Evolutionary conservation across 2,888 invertebrate genomes (phyloP).

Genomic region (Marronus borbonicus): DNA sequence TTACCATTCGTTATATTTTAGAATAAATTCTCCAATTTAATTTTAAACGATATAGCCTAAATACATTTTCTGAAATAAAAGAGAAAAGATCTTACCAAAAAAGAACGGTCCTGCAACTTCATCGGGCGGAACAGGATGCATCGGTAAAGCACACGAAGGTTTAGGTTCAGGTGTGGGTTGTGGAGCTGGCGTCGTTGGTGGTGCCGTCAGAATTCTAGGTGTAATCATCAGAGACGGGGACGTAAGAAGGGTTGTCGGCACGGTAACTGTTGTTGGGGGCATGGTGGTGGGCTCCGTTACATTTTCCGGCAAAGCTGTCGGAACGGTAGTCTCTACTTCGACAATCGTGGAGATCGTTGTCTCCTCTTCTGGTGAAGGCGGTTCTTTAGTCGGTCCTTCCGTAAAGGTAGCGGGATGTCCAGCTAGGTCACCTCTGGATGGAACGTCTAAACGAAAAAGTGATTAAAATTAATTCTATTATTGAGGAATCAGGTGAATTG

Average conservation of each 20-base stretch:
- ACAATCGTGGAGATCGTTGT: not conserved
- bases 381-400: not conserved
- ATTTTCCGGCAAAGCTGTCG: not conserved
- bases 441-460: conserved; percentile 47
- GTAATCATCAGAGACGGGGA: not conserved
- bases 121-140: conserved; percentile 70
- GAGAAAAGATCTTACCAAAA: conserved; percentile 73
- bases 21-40: too few relatives aligned
- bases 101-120: conserved; percentile 74
- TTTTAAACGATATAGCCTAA: too few relatives aligned
- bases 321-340: not conserved
- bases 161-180: conserved; percentile 63
- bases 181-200: conserved; percentile 60
- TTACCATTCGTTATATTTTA: too few relatives aligned
- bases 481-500: not conserved
- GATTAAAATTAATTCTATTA: too few relatives aligned
- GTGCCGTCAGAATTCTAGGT: not conserved
- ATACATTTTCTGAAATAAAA: too few relatives aligned
- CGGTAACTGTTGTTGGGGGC: not conserved
- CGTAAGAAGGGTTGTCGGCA: not conserved
- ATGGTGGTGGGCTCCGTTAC: not conserved
- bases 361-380: not conserved
- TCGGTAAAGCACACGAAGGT: conserved; percentile 73
- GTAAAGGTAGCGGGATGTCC: conserved; percentile 49
- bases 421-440: conserved; percentile 65